A percentile compares a stretch with the other conserved stretches of the same genome.
Conservation (phyloP, 2,797 vertebrate species). For the Acanthurus leucopareius region DNA sequence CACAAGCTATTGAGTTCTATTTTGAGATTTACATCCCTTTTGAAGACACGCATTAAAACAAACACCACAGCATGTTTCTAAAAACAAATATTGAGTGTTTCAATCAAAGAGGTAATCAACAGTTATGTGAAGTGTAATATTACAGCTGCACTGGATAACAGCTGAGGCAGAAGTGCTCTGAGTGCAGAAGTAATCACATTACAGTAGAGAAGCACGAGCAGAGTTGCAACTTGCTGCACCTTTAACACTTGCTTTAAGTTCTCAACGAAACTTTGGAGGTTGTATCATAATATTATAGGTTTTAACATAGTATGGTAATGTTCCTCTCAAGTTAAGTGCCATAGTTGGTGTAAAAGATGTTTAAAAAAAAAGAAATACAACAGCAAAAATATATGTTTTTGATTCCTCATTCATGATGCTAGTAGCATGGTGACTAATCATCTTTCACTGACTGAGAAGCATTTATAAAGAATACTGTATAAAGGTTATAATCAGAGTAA, state of each 20-base stretch:
- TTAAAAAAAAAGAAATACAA: background rate
- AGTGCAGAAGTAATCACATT: conserved; percentile 12
- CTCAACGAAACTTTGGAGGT: background rate
- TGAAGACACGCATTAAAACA: conserved; percentile 28
- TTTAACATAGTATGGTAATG: background rate
- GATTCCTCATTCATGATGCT: background rate
- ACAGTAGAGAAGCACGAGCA: background rate
- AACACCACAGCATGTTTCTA: background rate
- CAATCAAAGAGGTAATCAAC: conserved; percentile 19
- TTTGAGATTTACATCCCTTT: conserved; percentile 51
- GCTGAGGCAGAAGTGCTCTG: background rate
- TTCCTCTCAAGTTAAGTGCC: background rate
- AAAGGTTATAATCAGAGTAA: conserved; percentile 46
- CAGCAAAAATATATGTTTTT: background rate
- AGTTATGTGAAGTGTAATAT: background rate
- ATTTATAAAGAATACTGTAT: conserved; percentile 25
- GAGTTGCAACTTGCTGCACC: background rate
- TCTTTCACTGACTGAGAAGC: background rate
- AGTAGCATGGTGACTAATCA: background rate
- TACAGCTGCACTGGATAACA: background rate
- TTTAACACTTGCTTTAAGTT: background rate
- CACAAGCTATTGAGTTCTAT: conserved; percentile 48
- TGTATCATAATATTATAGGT: background rate
- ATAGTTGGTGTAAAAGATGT: background rate
- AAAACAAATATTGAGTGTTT: conserved; percentile 12